Evolutionary conservation across 2,113 vertebrate species (phyloP).

Genomic region (Eublepharis macularius): DNA sequence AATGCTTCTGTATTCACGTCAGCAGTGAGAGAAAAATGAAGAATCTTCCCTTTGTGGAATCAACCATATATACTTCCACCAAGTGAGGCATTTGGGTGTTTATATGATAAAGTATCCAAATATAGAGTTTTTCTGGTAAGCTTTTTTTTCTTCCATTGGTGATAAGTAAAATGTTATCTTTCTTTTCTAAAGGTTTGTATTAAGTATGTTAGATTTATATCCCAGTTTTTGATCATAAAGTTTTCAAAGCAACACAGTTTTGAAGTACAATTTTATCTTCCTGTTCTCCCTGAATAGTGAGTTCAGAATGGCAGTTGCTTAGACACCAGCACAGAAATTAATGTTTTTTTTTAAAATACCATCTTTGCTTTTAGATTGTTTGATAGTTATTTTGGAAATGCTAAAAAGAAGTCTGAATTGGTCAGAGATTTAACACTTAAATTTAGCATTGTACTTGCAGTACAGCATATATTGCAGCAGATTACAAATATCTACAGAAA

Average conservation of each 20-base stretch:
- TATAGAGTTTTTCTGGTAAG: not conserved
- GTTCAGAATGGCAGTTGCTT: not conserved
- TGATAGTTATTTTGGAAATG: not conserved
- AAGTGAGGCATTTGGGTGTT: not conserved
- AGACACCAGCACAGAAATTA: not conserved
- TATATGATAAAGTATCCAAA: not conserved
- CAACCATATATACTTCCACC: not conserved
- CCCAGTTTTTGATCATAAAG: too few relatives aligned
- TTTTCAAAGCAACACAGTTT: too few relatives aligned
- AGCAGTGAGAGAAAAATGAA: too few relatives aligned
- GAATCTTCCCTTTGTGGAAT: too few relatives aligned
- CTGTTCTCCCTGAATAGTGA: too few relatives aligned
- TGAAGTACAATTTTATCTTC: too few relatives aligned
- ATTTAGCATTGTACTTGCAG: not conserved
- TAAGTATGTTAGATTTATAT: too few relatives aligned
- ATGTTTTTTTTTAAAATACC: not conserved
- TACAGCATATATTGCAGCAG: not conserved
- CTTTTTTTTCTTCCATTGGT: not conserved
- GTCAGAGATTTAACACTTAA: not conserved
- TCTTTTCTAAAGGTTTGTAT: too few relatives aligned
- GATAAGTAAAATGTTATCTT: not conserved
- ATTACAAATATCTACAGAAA: not conserved
- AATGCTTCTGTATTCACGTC: too few relatives aligned
- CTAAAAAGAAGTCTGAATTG: not conserved
- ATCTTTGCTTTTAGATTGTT: not conserved